phyloP scores from a whole-genome alignment of 2,113 vertebrate species.

The Chaetodon auriga region DNA sequence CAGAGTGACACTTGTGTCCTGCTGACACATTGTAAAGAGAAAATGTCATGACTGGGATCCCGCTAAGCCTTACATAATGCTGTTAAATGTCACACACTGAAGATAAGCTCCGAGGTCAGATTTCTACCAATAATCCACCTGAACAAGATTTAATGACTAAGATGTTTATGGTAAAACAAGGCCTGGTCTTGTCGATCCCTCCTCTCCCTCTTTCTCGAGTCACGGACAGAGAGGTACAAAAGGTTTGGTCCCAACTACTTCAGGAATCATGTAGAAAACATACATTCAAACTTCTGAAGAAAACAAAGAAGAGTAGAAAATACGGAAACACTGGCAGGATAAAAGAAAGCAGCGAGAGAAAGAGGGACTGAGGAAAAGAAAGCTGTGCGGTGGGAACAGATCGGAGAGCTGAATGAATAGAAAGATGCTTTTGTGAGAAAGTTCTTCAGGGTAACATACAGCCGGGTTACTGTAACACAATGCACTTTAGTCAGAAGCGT shows the following conservation, averaged over 20 bases:
- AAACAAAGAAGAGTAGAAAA: constrained; percentile 86
- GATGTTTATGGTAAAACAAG: constrained; percentile 39
- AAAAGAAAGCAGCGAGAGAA: constrained; percentile 45
- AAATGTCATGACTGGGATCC: constrained; percentile 53
- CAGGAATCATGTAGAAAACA: constrained; percentile 90
- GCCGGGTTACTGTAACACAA: constrained; percentile 45
- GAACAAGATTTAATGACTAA: constrained; percentile 37
- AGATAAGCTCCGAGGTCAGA: constrained; percentile 37
- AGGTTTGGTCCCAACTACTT: constrained; percentile 90
- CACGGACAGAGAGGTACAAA: constrained; percentile 68
- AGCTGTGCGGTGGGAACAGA: background rate
- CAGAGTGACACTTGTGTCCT: constrained; percentile 5
- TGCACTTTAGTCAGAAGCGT: constrained; percentile 70
- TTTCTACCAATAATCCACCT: constrained; percentile 29
- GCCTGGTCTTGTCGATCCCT: constrained; percentile 44
- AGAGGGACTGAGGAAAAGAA: constrained; percentile 35
- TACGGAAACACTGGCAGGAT: constrained; percentile 53
- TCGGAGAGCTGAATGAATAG: constrained; percentile 26
- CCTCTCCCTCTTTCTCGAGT: constrained; percentile 46
- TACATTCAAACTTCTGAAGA: constrained; percentile 91
- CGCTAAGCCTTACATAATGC: constrained; percentile 42
- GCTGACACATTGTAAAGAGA: constrained; percentile 33
- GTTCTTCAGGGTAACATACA: constrained; percentile 60
- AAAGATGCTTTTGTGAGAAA: constrained; percentile 43
- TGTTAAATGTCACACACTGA: constrained; percentile 44